phyloP scores from a whole-genome alignment of 2,888 invertebrate genomes.

The Phengaris alcon region DNA sequence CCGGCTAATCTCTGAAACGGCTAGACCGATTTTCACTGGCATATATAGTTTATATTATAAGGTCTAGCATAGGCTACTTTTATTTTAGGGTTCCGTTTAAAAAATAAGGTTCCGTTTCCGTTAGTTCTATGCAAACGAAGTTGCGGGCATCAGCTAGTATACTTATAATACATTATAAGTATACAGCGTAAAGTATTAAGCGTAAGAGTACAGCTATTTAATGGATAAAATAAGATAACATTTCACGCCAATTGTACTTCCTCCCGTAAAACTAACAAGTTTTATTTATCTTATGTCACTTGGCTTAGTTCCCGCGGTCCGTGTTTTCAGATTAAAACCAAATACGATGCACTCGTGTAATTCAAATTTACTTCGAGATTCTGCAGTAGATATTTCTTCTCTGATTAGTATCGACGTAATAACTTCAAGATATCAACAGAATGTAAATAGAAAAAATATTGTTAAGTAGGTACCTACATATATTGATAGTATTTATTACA shows the following conservation, averaged over 20 bases:
- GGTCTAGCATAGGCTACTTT: too few relatives aligned
- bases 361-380: slow-evolving; percentile 13
- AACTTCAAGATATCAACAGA: not conserved
- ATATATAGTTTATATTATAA: too few relatives aligned
- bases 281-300: slow-evolving; percentile 18
- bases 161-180: too few relatives aligned
- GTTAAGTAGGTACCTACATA: too few relatives aligned
- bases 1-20: too few relatives aligned
- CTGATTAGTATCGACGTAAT: slow-evolving; percentile 4
- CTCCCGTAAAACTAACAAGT: slow-evolving; percentile 10
- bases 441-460: not conserved
- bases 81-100: too few relatives aligned
- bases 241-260: not conserved
- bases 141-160: too few relatives aligned
- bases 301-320: slow-evolving; percentile 9
- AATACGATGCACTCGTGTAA: slow-evolving; percentile 20
- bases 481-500: not conserved
- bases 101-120: too few relatives aligned
- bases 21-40: too few relatives aligned
- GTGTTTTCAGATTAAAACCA: slow-evolving; percentile 14
- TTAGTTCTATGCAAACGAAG: too few relatives aligned
- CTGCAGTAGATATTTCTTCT: not conserved
- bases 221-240: not conserved
- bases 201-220: not conserved
- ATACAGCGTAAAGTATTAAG: too few relatives aligned